Percentiles rank a stretch among this genome's conserved stretches.
phyloP scores from a whole-genome alignment of 37 sponge, comb jelly and placozoan genomes.

The Agelas oroides region DNA sequence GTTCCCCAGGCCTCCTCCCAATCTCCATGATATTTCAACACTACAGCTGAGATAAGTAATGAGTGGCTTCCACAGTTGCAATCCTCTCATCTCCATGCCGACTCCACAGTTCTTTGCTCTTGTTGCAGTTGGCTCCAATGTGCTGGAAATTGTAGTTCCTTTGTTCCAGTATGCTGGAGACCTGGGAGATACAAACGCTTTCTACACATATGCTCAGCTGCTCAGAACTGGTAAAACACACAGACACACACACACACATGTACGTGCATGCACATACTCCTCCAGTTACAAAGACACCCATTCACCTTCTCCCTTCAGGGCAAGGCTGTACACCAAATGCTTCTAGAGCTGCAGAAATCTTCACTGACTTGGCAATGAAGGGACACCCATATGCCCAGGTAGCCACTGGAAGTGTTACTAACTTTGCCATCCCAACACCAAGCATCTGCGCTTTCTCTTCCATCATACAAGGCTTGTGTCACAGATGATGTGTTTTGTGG shows the following conservation, averaged over 20 bases:
- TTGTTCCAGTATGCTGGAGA: slow-evolving; percentile 65
- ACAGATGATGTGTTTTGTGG: no score
- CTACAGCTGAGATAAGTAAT: no score
- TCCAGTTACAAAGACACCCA: not conserved
- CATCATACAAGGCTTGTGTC: no score
- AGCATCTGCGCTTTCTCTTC: not conserved
- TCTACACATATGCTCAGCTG: slow-evolving; percentile 83
- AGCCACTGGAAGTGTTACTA: not conserved
- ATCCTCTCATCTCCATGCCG: not conserved
- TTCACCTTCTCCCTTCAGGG: slow-evolving; percentile 33
- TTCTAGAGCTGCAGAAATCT: slow-evolving; percentile 54
- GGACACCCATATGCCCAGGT: slow-evolving; percentile 96
- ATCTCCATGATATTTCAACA: no score
- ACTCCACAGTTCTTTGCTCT: no score
- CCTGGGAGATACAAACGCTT: slow-evolving; percentile 68
- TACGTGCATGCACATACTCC: not conserved
- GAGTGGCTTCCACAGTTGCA: not conserved
- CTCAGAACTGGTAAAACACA: slow-evolving; percentile 65
- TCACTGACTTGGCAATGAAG: slow-evolving; percentile 80
- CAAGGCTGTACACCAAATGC: slow-evolving; percentile 61
- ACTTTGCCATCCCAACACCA: not conserved
- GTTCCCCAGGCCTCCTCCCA: no score
- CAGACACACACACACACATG: not conserved
- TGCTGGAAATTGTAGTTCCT: slow-evolving; percentile 49
- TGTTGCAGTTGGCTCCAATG: slow-evolving; percentile 16